A percentile compares a stretch with the other conserved stretches of the same genome.
These are phyloP conservation scores for Sinhomidia bicolor DNA, from an alignment of 2,888 invertebrate species.

Conservation along the genomic window DNA sequence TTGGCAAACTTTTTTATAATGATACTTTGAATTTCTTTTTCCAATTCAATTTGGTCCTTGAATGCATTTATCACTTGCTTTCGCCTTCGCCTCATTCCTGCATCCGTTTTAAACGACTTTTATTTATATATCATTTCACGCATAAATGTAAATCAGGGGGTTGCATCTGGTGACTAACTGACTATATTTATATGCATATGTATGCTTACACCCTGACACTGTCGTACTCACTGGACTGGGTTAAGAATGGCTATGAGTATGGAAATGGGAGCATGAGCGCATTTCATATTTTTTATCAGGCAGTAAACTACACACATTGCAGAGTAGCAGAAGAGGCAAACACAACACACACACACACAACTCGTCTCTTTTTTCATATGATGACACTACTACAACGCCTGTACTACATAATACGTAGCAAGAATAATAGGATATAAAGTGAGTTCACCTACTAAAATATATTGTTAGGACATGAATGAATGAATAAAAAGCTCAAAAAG, in stretches of 20 bases:
- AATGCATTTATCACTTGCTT: neutral
- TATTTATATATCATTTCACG: conserved; percentile 43
- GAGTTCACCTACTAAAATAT: conserved; percentile 43
- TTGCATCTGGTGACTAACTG: conserved; percentile 65
- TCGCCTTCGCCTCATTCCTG: neutral
- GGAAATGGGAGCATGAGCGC: conserved; percentile 36
- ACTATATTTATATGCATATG: neutral
- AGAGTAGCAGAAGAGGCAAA: neutral
- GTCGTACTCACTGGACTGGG: neutral
- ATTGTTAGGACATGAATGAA: conserved; percentile 25
- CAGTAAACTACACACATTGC: neutral
- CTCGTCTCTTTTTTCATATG: neutral
- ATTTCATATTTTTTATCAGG: conserved; percentile 43
- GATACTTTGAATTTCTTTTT: too few species aligned
- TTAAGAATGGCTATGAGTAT: neutral
- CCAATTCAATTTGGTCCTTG: too few species aligned
- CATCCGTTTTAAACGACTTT: neutral
- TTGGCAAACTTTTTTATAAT: too few species aligned
- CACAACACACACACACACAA: neutral
- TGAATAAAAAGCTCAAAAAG: conserved; percentile 28
- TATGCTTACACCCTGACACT: neutral
- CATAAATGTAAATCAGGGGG: conserved; percentile 73
- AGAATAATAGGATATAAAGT: conserved; percentile 23
- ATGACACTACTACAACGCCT: neutral
- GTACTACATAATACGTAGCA: neutral